Evolutionary conservation across 2,113 vertebrate genomes (phyloP), one percentile per base, ranked within the genome.

Genomic region (Tricholaema leucomelas): DNA sequence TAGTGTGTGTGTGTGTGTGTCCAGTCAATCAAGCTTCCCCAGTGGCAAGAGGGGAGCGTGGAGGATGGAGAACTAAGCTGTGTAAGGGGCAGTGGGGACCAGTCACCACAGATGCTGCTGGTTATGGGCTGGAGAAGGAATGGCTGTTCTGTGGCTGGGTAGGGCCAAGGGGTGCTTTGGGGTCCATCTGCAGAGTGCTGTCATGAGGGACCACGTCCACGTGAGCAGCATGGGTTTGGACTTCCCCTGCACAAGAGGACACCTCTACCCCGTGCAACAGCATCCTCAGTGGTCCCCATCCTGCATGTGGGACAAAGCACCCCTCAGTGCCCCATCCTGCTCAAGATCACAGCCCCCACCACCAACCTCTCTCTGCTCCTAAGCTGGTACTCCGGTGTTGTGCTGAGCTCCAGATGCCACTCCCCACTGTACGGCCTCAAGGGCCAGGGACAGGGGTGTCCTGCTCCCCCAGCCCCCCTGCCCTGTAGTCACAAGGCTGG

Each of bases 41-140:
- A 33, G 24, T 9, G 56, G 9, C 52, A 55, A 65, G 3, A 11
- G 44, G 42, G 40, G 31, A 33, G 13, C 5, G 40, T 0, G 0
- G 52, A 85, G 44, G 19, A 56, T 3, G 24, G 54, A 76, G 67
- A 79, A 9, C 9, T 3, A 5, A 33, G 30, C 63, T 76, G 65
- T 1, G 0, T 1, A 1, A 10, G 42, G 28, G 21, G 35, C 38
- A 33, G 36, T 6, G 3, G 52, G 31, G 16, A 8, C 33, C 40
- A 24, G 6, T 15, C 20, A 31, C 23, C 30, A 35, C 31, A 50
- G 30, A 19, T 36, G 38, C 12, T 83, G 59, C 35, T 48, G n/a
- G 23, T 38, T 79, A 14, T 20, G 17, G 21, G 15, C 17, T 78
- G 25, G 48, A 9, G 36, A 55, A 5, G 28, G 6, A 3, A n/a